Evolutionary conservation across 1,140 invertebrate genomes (phyloP).

Genomic region (Diachasma alloeum): DNA sequence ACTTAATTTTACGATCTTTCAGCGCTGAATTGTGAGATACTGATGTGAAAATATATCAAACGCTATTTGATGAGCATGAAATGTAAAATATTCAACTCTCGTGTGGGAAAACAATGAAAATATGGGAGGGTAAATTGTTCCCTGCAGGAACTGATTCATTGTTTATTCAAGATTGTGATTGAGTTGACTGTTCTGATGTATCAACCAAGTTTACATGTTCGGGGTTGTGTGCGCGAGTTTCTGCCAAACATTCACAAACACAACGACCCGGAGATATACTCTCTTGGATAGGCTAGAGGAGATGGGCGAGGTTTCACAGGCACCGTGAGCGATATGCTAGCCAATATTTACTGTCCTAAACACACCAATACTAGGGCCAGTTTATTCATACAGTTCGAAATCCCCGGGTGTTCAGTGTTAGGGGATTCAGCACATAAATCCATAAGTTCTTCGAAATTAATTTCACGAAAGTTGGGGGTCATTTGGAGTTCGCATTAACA

Average conservation of each 20-base stretch:
- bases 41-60: too few relatives aligned
- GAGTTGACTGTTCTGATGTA: background rate
- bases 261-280: background rate
- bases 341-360: background rate
- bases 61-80: too few relatives aligned
- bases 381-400: background rate
- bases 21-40: too few relatives aligned
- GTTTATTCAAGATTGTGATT: background rate
- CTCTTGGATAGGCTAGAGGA: background rate
- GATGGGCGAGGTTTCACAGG: background rate
- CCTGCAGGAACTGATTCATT: too few relatives aligned
- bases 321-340: background rate
- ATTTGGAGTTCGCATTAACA: too few relatives aligned
- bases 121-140: too few relatives aligned
- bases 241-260: background rate
- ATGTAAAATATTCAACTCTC: too few relatives aligned
- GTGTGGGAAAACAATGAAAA: too few relatives aligned
- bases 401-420: background rate
- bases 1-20: too few relatives aligned
- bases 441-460: background rate
- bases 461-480: background rate
- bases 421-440: background rate
- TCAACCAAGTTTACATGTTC: background rate
- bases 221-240: background rate
- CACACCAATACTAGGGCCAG: background rate